These are phyloP conservation scores for Halocaridina rubra DNA, from an alignment of 2,888 invertebrate genomes.

Conservation along the genomic window DNA sequence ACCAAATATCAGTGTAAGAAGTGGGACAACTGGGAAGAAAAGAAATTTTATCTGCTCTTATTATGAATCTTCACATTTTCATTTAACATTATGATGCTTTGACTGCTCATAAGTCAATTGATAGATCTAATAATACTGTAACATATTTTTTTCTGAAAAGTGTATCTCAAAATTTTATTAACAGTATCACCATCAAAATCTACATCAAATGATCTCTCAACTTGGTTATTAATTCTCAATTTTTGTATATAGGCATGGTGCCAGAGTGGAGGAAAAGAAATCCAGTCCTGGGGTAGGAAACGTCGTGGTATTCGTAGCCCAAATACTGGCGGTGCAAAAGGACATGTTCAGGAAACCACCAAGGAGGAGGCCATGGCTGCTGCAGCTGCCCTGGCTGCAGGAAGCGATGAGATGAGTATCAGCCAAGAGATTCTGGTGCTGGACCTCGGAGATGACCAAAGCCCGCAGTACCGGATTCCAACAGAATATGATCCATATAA, in stretches of 20 bases:
- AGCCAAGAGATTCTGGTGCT: slow-evolving; percentile 93
- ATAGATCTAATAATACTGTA: no score
- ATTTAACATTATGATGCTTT: no score
- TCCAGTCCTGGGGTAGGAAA: slow-evolving; percentile 91
- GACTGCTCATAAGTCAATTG: no score
- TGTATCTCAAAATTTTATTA: no score
- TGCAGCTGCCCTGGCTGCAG: not conserved
- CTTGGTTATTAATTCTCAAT: no score
- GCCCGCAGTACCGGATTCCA: slow-evolving; percentile 60
- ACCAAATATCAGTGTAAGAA: no score
- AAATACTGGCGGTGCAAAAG: slow-evolving; percentile 70
- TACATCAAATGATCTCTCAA: no score
- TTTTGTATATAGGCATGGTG: slow-evolving; percentile 71
- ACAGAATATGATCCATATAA: slow-evolving; percentile 26
- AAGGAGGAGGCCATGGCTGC: slow-evolving; percentile 66
- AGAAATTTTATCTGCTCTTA: no score
- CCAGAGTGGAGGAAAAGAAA: slow-evolving; percentile 89
- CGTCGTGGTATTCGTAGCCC: slow-evolving; percentile 77
- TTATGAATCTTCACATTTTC: no score
- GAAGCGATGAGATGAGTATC: slow-evolving; percentile 87
- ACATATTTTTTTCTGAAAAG: no score
- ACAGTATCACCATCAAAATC: no score
- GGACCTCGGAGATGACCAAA: slow-evolving; percentile 86
- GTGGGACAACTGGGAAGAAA: no score
- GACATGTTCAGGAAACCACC: slow-evolving; percentile 74